Percentiles rank a stretch among this genome's conserved stretches.
These are phyloP conservation scores for Timandra comae DNA, from an alignment of 2,888 invertebrate genomes.

Conservation along the genomic window DNA sequence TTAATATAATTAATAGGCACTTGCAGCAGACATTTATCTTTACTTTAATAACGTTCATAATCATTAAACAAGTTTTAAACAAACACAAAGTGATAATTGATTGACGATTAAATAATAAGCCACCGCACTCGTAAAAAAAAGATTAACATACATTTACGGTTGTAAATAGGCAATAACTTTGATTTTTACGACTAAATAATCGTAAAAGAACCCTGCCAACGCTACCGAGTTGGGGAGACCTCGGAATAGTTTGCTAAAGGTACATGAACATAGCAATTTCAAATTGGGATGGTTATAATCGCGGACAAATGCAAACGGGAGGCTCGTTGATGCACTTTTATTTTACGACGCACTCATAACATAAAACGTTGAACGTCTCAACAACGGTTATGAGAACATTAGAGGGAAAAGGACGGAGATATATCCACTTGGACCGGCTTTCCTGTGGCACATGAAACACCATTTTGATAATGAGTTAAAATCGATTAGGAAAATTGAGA, in stretches of 20 bases:
- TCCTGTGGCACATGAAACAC: background rate
- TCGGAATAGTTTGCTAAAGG: conserved; percentile 19
- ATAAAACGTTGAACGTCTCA: conserved; percentile 72
- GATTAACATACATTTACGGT: conserved; percentile 75
- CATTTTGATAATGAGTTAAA: too few relatives aligned
- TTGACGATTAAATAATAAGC: conserved; percentile 74
- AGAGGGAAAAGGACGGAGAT: conserved; percentile 31
- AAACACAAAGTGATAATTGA: conserved; percentile 64
- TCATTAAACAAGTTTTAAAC: conserved; percentile 51
- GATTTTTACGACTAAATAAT: conserved; percentile 79
- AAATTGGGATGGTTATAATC: conserved; percentile 54
- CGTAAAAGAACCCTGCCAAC: conserved; percentile 72
- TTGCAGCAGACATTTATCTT: background rate
- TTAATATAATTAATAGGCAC: too few relatives aligned
- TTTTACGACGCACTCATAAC: conserved; percentile 73
- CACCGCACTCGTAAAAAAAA: conserved; percentile 72
- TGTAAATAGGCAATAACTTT: conserved; percentile 78
- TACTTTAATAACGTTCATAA: conserved; percentile 10
- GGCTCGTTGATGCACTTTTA: conserved; percentile 73
- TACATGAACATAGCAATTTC: conserved; percentile 25
- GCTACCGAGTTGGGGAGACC: conserved; percentile 43
- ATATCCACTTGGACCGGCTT: conserved; percentile 2
- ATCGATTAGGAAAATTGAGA: too few relatives aligned
- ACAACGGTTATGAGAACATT: conserved; percentile 56
- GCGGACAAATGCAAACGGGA: conserved; percentile 69